phyloP scores from a whole-genome alignment of 2,888 invertebrate genomes.

The Ormyrus thymus region DNA sequence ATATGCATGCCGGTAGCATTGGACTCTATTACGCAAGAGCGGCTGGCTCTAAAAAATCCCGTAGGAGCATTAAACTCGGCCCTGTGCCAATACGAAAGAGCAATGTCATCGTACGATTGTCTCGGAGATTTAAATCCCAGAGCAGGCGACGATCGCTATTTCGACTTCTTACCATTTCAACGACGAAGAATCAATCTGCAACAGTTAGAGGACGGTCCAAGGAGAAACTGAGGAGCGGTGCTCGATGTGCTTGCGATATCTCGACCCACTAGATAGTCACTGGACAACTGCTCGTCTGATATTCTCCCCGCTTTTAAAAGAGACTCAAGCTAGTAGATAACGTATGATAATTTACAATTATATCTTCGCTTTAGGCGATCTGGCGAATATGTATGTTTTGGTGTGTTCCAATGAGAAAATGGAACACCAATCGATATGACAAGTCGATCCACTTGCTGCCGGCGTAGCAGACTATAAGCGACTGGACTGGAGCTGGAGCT shows the following conservation, averaged over 20 bases:
- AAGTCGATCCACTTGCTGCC: neutral
- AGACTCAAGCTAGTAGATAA: constrained; percentile 47
- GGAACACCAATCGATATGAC: neutral
- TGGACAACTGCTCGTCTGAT: neutral
- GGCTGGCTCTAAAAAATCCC: neutral
- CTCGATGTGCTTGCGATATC: neutral
- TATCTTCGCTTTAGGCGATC: neutral
- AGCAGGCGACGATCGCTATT: constrained; percentile 38
- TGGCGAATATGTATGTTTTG: neutral
- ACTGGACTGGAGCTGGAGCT: constrained; percentile 16
- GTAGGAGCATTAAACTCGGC: neutral
- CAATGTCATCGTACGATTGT: neutral
- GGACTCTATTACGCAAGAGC: constrained; percentile 11
- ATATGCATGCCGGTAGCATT: neutral
- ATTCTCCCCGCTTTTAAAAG: neutral
- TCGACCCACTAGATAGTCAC: neutral
- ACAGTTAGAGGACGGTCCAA: neutral
- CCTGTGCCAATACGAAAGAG: neutral
- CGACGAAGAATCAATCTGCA: neutral
- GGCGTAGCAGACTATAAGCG: too few species aligned
- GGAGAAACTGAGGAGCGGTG: neutral
- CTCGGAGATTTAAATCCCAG: constrained; percentile 32
- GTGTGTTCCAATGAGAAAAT: neutral
- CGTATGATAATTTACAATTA: constrained; percentile 10
- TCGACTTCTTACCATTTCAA: neutral